These are phyloP conservation scores for Paedocypris sp. DNA, from an alignment of 2,113 vertebrate species.

Conservation along the genomic window DNA sequence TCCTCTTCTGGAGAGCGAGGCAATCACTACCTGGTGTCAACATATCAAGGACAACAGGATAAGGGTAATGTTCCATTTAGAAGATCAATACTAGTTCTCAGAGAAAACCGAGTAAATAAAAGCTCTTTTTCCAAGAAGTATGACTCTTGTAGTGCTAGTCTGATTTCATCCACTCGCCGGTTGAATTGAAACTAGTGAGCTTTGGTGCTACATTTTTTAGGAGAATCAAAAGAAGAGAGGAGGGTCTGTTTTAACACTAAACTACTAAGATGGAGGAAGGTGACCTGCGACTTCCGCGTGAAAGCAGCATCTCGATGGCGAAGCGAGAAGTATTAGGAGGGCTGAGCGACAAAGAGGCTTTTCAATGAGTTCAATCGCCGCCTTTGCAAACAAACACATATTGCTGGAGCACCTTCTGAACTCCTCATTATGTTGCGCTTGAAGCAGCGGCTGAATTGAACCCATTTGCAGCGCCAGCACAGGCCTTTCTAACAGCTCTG, in stretches of 20 bases:
- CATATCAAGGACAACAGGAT: conserved; percentile 22
- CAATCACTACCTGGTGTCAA: conserved; percentile 22
- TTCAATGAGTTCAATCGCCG: conserved; percentile 27
- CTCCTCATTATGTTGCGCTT: conserved; percentile 6
- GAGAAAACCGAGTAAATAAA: conserved; percentile 29
- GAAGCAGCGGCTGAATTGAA: conserved; percentile 11
- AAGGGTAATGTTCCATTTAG: conserved; percentile 34
- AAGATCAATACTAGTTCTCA: conserved; percentile 23
- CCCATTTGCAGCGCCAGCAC: neutral
- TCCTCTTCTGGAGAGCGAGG: neutral
- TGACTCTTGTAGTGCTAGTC: neutral
- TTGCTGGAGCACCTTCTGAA: conserved; percentile 14
- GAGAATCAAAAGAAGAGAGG: conserved; percentile 12
- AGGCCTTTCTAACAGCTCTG: neutral
- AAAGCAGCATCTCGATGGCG: neutral
- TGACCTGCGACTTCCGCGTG: neutral
- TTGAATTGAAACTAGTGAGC: conserved; percentile 11
- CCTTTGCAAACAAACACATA: conserved; percentile 11
- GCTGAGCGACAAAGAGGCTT: conserved; percentile 3
- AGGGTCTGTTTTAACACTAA: neutral
- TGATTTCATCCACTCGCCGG: neutral
- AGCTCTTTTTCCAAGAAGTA: conserved; percentile 14
- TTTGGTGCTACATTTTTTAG: conserved; percentile 3
- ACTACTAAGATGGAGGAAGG: neutral
- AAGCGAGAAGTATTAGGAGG: neutral